Conservation (phyloP, 2,888 invertebrate species). For the Ormia ochracea region DNA sequence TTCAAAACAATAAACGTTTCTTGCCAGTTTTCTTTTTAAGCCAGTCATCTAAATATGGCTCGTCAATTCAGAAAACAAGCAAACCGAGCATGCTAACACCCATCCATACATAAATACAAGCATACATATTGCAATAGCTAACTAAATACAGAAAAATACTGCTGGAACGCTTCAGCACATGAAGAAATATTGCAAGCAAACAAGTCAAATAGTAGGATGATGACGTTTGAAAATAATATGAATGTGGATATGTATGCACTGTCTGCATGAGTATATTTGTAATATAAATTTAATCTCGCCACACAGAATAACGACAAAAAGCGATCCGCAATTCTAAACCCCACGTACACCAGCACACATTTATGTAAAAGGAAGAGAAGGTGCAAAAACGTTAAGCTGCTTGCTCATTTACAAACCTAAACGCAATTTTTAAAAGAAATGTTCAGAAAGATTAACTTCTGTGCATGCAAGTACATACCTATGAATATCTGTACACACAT, state of each 20-base stretch:
- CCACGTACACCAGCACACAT: neutral
- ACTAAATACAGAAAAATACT: conserved; percentile 4
- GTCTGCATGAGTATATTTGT: no score
- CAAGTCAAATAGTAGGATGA: neutral
- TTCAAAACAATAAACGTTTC: conserved; percentile 10
- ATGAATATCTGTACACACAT: no score
- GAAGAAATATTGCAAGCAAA: conserved; percentile 18
- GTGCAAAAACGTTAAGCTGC: conserved; percentile 38
- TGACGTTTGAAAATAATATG: conserved; percentile 8
- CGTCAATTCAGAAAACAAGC: conserved; percentile 27
- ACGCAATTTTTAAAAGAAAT: neutral
- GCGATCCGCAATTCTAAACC: conserved; percentile 27
- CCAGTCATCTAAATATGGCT: conserved; percentile 27
- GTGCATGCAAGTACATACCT: no score
- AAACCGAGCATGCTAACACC: conserved; percentile 3
- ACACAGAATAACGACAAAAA: conserved; percentile 14
- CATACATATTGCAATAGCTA: no score
- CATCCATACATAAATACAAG: neutral
- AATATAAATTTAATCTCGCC: conserved; percentile 47
- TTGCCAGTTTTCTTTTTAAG: neutral
- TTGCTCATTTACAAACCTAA: neutral
- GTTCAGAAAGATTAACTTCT: neutral
- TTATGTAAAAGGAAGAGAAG: conserved; percentile 1
- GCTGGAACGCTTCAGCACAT: conserved; percentile 20
- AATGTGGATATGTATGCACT: no score